Evolutionary conservation across 1,140 invertebrate species (phyloP).

Genomic region (Bactericera cockerelli): DNA sequence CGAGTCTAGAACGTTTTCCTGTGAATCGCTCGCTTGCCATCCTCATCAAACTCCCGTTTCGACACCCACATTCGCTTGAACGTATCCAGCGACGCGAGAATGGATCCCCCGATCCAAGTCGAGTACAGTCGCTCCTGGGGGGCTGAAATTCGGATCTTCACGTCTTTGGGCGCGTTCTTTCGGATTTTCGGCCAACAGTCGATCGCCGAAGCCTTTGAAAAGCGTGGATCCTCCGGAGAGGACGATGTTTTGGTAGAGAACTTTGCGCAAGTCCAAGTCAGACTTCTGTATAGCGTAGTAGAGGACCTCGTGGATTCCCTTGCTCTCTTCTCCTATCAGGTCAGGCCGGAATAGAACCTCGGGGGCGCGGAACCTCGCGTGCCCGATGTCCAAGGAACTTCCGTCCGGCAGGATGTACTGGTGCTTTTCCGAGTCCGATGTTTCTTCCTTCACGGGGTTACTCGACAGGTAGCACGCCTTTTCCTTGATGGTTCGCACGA

Average conservation of each 20-base stretch:
- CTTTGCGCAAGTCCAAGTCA: slow-evolving; percentile 93
- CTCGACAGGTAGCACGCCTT: slow-evolving; percentile 83
- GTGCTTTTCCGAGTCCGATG: slow-evolving; percentile 73
- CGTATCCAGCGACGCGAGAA: slow-evolving; percentile 95
- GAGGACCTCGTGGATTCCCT: slow-evolving; percentile 93
- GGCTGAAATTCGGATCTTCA: slow-evolving; percentile 96
- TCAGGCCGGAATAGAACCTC: slow-evolving; percentile 97
- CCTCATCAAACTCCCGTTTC: slow-evolving; percentile 93
- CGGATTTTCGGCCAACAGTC: slow-evolving; percentile 84
- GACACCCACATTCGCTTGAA: slow-evolving; percentile 99
- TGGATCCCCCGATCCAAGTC: slow-evolving; percentile 98
- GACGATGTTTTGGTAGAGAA: slow-evolving; percentile 95
- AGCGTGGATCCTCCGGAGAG: slow-evolving; percentile 91
- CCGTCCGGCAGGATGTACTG: slow-evolving; percentile 90
- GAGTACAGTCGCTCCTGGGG: slow-evolving; percentile 96
- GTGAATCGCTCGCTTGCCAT: slow-evolving; percentile 83
- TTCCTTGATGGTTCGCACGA: slow-evolving; percentile 93
- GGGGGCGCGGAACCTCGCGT: slow-evolving; percentile 85
- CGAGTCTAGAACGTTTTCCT: slow-evolving; percentile 82
- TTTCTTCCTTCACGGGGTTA: slow-evolving; percentile 88
- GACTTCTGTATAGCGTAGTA: slow-evolving; percentile 92
- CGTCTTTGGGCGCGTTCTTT: slow-evolving; percentile 86
- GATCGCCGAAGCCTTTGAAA: slow-evolving; percentile 76
- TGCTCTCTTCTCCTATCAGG: slow-evolving; percentile 93
- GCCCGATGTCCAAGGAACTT: slow-evolving; percentile 82